Evolutionary conservation across 1,140 invertebrate species (phyloP).

Genomic region (Teleogryllus occipitalis): DNA sequence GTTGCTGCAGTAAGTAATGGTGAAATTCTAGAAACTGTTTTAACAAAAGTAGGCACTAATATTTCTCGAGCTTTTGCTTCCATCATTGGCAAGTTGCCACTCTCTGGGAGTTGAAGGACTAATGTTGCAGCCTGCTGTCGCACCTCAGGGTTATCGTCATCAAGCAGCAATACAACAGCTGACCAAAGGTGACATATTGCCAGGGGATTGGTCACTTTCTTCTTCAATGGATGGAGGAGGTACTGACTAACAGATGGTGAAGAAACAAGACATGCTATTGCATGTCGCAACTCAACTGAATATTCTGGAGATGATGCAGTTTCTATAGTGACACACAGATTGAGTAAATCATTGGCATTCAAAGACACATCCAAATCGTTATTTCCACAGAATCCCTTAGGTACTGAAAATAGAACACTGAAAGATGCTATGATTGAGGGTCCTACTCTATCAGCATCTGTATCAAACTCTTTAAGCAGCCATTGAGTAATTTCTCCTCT

Average conservation of each 20-base stretch:
- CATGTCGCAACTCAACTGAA: not conserved
- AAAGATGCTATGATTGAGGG: not conserved
- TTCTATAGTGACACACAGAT: not conserved
- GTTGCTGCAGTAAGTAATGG: too few species aligned
- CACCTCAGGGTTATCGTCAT: conserved; percentile 8
- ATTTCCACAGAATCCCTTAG: not conserved
- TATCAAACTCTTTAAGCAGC: not conserved
- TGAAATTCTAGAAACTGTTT: too few species aligned
- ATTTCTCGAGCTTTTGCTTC: conserved; percentile 9
- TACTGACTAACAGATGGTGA: not conserved
- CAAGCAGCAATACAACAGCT: conserved; percentile 10
- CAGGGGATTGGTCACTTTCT: not conserved
- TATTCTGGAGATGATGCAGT: not conserved
- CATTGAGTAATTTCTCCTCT: not conserved
- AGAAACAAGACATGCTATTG: not conserved
- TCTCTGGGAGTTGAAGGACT: not conserved
- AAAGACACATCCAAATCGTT: too few species aligned
- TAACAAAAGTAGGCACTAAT: conserved; percentile 14
- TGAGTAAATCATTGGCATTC: not conserved
- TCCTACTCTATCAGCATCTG: not conserved
- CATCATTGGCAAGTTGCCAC: conserved; percentile 5
- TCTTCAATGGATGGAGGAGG: not conserved
- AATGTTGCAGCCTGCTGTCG: not conserved
- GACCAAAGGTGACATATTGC: conserved; percentile 8
- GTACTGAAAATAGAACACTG: not conserved